phyloP scores from a whole-genome alignment of 2,888 invertebrate genomes.

The Sympetrum striolatum region DNA sequence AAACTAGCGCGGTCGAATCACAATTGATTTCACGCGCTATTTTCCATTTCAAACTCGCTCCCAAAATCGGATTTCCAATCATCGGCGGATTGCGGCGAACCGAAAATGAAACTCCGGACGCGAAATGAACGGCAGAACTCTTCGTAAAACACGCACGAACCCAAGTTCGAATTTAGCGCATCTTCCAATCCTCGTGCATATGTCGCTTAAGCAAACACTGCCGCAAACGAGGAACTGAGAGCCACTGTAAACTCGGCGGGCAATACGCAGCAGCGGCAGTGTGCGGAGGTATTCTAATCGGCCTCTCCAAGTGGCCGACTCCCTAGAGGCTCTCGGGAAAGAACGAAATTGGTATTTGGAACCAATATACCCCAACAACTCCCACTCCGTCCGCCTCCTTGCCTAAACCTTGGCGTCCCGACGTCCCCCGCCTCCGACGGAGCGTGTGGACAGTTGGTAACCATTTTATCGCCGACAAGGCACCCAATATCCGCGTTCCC shows the following conservation, averaged over 20 bases:
- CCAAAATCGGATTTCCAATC: too few relatives aligned
- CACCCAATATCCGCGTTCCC: neutral
- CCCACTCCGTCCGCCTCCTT: neutral
- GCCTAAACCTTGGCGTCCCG: neutral
- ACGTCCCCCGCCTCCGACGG: neutral
- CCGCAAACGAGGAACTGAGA: neutral
- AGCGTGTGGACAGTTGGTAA: neutral
- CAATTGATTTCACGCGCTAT: too few relatives aligned
- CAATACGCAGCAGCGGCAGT: neutral
- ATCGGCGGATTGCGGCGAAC: too few relatives aligned
- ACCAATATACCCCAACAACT: neutral
- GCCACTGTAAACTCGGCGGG: neutral
- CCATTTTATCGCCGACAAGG: neutral
- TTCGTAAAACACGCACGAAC: neutral
- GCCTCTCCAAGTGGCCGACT: neutral
- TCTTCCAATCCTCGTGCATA: neutral
- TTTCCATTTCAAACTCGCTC: too few relatives aligned
- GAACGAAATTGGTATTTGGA: constrained; percentile 2
- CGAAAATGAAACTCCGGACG: too few relatives aligned
- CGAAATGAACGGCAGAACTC: too few relatives aligned
- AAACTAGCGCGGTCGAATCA: too few relatives aligned
- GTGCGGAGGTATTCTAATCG: neutral
- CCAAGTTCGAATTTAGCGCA: neutral
- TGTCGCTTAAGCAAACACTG: neutral
- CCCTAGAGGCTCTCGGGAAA: neutral